Conservation (phyloP, 2,113 vertebrate species). For the Xenopus borealis region DNA sequence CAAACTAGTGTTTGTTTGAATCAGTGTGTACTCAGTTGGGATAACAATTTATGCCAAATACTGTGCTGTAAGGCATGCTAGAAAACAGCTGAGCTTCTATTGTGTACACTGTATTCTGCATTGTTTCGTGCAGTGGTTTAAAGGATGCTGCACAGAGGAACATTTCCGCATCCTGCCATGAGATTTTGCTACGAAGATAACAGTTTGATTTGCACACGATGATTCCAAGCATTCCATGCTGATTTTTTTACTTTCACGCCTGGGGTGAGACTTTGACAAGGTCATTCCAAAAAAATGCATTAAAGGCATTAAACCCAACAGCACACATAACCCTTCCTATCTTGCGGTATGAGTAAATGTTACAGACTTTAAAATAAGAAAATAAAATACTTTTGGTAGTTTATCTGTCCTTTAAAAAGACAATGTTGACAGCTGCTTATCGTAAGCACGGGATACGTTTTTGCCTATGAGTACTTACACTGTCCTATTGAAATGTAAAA, state of each 20-base stretch:
- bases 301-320: constrained; percentile 10
- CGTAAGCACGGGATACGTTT: too few relatives aligned
- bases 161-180: constrained; percentile 26
- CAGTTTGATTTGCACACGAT: constrained; percentile 33
- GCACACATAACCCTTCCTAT: background rate
- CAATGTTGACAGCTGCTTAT: too few relatives aligned
- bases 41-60: constrained; percentile 8
- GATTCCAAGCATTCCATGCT: constrained; percentile 29
- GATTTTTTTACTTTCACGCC: constrained; percentile 18
- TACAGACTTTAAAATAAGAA: too few relatives aligned
- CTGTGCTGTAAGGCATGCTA: constrained; percentile 15
- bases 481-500: background rate
- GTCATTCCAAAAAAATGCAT: constrained; percentile 26
- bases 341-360: background rate
- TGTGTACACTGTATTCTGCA: constrained; percentile 13
- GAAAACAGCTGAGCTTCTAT: background rate
- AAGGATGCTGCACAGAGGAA: constrained; percentile 17
- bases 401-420: background rate
- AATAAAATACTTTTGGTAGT: background rate
- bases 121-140: constrained; percentile 30
- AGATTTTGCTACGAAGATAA: constrained; percentile 31
- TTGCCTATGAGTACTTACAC: too few relatives aligned
- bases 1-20: constrained; percentile 7
- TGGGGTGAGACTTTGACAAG: constrained; percentile 12
- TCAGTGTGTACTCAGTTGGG: constrained; percentile 3